Evolutionary conservation across 2,888 invertebrate species (phyloP).

Genomic region (Chesias legatella): DNA sequence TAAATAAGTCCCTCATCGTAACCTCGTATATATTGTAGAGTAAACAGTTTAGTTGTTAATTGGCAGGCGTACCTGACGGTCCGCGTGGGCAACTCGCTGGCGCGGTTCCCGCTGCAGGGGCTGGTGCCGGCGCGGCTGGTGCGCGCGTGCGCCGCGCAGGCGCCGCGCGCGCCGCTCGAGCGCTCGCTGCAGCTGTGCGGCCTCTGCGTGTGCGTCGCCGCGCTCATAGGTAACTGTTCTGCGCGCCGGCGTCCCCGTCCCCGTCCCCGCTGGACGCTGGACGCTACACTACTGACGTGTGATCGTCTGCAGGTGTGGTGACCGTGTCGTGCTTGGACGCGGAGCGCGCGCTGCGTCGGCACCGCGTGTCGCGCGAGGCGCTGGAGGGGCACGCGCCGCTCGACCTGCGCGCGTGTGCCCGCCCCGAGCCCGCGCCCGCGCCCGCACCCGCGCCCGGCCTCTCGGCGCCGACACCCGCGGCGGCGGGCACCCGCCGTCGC

Average conservation of each 20-base stretch:
- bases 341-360: constrained; percentile 41
- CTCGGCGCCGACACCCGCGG: constrained; percentile 35
- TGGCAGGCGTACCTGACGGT: constrained; percentile 24
- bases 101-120: constrained; percentile 24
- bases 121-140: constrained; percentile 44
- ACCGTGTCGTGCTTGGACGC: constrained; percentile 46
- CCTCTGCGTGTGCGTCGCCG: constrained; percentile 76
- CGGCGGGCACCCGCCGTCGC: constrained; percentile 50
- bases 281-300: too few relatives aligned
- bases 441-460: constrained; percentile 35
- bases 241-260: constrained; percentile 70
- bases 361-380: constrained; percentile 27
- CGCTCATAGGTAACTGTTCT: constrained; percentile 25
- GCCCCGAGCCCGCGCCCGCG: constrained; percentile 33
- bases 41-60: too few relatives aligned
- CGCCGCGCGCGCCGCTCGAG: constrained; percentile 79
- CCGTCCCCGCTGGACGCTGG: constrained; percentile 52
- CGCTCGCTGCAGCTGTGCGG: constrained; percentile 50
- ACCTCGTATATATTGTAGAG: too few relatives aligned
- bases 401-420: constrained; percentile 35
- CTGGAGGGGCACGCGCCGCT: constrained; percentile 43
- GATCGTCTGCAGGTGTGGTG: constrained; percentile 58
- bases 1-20: too few relatives aligned
- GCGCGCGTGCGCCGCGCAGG: constrained; percentile 37
- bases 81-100: constrained; percentile 38